phyloP scores from a whole-genome alignment of 2,797 vertebrate species.

The Galaxias olidus region DNA sequence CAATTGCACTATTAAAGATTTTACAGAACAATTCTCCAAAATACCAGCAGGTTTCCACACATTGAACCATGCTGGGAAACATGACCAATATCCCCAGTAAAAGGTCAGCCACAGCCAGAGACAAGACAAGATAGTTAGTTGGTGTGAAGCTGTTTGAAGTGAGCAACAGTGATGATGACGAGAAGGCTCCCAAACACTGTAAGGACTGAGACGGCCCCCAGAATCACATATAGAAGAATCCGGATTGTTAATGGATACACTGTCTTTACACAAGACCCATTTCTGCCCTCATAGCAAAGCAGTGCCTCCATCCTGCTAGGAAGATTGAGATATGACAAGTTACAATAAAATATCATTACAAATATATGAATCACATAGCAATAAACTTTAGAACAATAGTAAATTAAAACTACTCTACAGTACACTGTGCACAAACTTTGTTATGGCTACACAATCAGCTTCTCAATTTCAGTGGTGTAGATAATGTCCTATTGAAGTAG shows the following conservation, averaged over 20 bases:
- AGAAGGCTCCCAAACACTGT: slow-evolving; percentile 7
- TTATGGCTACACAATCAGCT: no score
- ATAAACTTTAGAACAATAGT: no score
- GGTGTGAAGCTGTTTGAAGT: slow-evolving; percentile 9
- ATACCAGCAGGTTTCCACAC: slow-evolving; percentile 69
- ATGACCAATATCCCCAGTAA: slow-evolving; percentile 66
- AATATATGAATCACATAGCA: no score
- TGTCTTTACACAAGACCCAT: background rate
- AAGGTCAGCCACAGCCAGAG: slow-evolving; percentile 48
- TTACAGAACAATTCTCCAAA: slow-evolving; percentile 69
- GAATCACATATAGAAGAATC: background rate
- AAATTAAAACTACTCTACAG: no score
- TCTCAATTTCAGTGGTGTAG: no score
- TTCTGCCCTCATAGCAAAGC: no score
- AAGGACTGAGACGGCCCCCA: background rate
- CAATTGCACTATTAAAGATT: slow-evolving; percentile 67
- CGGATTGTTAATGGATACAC: background rate
- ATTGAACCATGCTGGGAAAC: slow-evolving; percentile 68
- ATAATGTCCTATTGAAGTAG: no score
- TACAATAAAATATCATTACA: no score
- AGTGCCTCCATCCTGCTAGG: no score
- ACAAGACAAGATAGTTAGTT: slow-evolving; percentile 1
- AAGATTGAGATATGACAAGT: no score
- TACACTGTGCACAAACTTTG: no score
- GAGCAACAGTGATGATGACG: background rate